A percentile compares a stretch with the other conserved stretches of the same genome.
phyloP scores from a whole-genome alignment of 2,888 invertebrate genomes.

The Atethmia centrago region DNA sequence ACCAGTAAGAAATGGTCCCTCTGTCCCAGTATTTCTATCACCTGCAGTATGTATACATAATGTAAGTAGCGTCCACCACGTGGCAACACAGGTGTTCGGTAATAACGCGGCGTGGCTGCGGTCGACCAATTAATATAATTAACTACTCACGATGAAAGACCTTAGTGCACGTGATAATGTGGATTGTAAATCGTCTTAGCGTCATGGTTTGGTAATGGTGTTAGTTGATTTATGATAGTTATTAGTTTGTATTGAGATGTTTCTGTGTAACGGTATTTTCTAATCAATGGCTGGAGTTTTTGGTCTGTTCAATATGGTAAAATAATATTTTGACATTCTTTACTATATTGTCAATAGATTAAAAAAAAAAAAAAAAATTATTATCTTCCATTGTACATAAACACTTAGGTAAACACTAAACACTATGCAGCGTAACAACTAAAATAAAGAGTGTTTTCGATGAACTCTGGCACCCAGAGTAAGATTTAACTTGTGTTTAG shows the following conservation, averaged over 20 bases:
- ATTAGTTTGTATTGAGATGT: constrained; percentile 32
- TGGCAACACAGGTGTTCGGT: constrained; percentile 54
- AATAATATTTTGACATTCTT: constrained; percentile 3
- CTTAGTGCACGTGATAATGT: constrained; percentile 42
- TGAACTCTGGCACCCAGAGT: too few species aligned
- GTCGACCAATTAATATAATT: constrained; percentile 58
- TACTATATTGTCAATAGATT: not conserved
- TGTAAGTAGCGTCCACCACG: not conserved
- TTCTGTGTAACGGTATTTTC: constrained; percentile 8
- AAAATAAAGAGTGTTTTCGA: too few species aligned
- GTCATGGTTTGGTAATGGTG: constrained; percentile 34
- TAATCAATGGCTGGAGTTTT: constrained; percentile 2
- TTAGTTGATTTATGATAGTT: constrained; percentile 42
- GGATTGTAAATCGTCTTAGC: constrained; percentile 46
- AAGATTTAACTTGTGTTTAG: too few species aligned
- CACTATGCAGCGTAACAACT: too few species aligned
- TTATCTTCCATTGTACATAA: too few species aligned
- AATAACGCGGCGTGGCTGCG: constrained; percentile 41
- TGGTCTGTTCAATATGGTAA: not conserved
- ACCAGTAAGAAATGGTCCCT: not conserved
- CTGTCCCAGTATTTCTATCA: not conserved
- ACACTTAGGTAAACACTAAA: too few species aligned
- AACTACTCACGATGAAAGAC: constrained; percentile 37
- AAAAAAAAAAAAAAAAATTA: too few species aligned
- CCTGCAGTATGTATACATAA: not conserved